phyloP scores from a whole-genome alignment of 2,888 invertebrate species.

The Anodontia alba region DNA sequence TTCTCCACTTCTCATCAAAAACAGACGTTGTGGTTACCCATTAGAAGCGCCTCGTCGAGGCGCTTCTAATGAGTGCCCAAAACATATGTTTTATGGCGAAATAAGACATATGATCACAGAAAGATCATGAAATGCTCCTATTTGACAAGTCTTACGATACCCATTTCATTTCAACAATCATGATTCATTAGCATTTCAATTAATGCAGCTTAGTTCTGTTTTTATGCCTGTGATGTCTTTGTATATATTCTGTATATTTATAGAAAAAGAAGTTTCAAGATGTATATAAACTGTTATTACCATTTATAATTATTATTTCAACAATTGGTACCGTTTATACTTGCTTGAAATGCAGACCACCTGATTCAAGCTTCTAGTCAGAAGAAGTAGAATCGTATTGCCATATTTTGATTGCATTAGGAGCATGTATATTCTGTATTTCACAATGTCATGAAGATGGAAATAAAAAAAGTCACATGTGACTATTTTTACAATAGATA shows the following conservation, averaged over 20 bases:
- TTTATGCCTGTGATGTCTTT: slow-evolving; percentile 60
- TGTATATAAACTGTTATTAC: slow-evolving; percentile 68
- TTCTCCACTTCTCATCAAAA: no score
- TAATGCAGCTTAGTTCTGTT: slow-evolving; percentile 25
- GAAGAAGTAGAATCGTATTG: neutral
- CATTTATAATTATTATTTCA: slow-evolving; percentile 72
- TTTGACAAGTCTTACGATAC: no score
- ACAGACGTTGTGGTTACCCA: no score
- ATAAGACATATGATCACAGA: no score
- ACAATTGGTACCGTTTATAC: slow-evolving; percentile 22
- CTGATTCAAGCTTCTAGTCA: neutral
- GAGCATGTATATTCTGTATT: slow-evolving; percentile 52
- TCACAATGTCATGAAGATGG: slow-evolving; percentile 70
- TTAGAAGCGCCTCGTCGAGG: no score
- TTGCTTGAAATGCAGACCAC: slow-evolving; percentile 5
- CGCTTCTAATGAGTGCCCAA: no score
- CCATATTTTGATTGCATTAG: neutral
- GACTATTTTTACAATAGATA: slow-evolving; percentile 76
- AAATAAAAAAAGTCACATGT: slow-evolving; percentile 78
- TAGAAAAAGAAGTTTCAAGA: slow-evolving; percentile 52
- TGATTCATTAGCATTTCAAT: slow-evolving; percentile 18
- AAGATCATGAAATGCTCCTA: no score
- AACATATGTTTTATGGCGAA: no score
- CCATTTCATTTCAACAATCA: slow-evolving; percentile 8
- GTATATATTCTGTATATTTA: slow-evolving; percentile 59